Evolutionary conservation across 2,113 vertebrate genomes (phyloP), one percentile per base, ranked within the genome.

Genomic region (Sander vitreus): DNA sequence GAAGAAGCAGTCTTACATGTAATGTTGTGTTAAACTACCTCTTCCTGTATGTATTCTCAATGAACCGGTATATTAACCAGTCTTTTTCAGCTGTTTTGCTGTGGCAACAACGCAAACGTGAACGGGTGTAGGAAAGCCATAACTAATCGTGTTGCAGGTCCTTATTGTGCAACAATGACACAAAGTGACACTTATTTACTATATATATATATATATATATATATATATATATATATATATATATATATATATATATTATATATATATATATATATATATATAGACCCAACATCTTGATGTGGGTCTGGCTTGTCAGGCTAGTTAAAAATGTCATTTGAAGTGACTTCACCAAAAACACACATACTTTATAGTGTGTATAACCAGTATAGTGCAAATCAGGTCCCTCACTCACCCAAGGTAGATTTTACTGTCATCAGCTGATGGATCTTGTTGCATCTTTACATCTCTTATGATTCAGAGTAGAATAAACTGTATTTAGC

Each of bases 91-190:
- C 18, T 51, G n/a, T 62, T 60, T 68, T 58, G 43, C 53, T 30
- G 10, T 27, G 13, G 25, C 25, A 25, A 25, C 25, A 25, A 25
- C 2, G 27, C 1, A 72, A 27, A 39, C 2, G 63, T n/a, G 14
- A 72, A 39, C 23, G 36, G 60, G 78, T 27, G 30, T 45, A 25
- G 53, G 67, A 67, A 62, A 45, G 68, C 60, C 48, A 39, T 64
- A 16, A 39, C 62, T 75, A 66, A 84, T 85, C 85, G 76, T 74
- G 76, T 39, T 39, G 39, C 39, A 33, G 33, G 33, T 33, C 33
- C 33, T 33, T 53, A 53, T 55, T 59, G 57, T 39, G 59, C 12
- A 21, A 59, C n/a, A 64, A n/a, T 33, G 50, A 78, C 36, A 62
- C 69, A 60, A 67, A 82, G 75, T 81, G 73, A 66, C 39, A 69